Evolutionary conservation across 1,140 invertebrate species (phyloP).

Genomic region (Drosophila lacertosa): DNA sequence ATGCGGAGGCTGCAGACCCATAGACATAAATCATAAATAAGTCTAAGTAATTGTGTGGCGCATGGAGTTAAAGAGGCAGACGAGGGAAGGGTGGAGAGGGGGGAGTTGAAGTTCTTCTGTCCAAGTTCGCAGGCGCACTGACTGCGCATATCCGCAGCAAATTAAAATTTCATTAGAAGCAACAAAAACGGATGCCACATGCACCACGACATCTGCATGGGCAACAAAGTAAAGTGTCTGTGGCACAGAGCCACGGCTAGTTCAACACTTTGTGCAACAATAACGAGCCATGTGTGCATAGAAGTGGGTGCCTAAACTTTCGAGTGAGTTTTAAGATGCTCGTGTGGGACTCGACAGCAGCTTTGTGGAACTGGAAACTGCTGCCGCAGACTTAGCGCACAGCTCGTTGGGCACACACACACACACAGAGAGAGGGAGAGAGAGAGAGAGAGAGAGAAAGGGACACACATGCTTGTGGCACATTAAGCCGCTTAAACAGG

Average conservation of each 20-base stretch:
- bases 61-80: slow-evolving; percentile 5
- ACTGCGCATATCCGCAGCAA: slow-evolving; percentile 81
- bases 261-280: slow-evolving; percentile 55
- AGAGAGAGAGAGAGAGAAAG: neutral
- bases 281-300: neutral
- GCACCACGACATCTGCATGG: slow-evolving; percentile 32
- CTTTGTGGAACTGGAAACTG: slow-evolving; percentile 26
- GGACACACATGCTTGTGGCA: slow-evolving; percentile 40
- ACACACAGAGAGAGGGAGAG: slow-evolving; percentile 1
- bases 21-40: slow-evolving; percentile 75
- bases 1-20: slow-evolving; percentile 22
- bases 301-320: slow-evolving; percentile 43
- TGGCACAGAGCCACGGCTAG: slow-evolving; percentile 47
- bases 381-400: slow-evolving; percentile 6
- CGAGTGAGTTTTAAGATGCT: slow-evolving; percentile 59
- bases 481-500: slow-evolving; percentile 78
- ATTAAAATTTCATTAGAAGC: slow-evolving; percentile 81
- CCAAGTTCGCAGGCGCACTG: slow-evolving; percentile 67
- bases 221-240: slow-evolving; percentile 6
- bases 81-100: slow-evolving; percentile 4
- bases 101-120: slow-evolving; percentile 35
- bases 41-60: slow-evolving; percentile 76
- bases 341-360: slow-evolving; percentile 42
- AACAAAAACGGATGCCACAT: slow-evolving; percentile 59
- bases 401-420: neutral